Evolutionary conservation across 2,797 vertebrate genomes (phyloP), one percentile per base, ranked within the genome.

Genomic region (Loris lydekkerianus): DNA sequence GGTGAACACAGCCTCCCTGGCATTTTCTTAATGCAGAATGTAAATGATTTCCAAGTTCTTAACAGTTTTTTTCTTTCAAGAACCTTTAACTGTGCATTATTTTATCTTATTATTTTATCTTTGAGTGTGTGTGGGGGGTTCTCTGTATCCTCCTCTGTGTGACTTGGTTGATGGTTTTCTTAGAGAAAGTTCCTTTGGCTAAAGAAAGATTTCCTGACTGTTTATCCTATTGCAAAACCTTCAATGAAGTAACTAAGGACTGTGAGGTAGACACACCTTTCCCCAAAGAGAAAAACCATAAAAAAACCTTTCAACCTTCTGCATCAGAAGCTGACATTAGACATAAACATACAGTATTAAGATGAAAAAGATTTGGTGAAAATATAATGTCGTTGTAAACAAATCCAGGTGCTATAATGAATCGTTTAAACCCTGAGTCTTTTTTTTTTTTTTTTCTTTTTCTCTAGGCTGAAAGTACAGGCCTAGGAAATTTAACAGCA

Each of bases 81-180:
- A 80, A 69, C 83, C 14, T 40, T 49, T 13, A 80, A 53, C 15
- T 10, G 13, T 60, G 10, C 2, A 23, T 67, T 78, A 87, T 73
- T 27, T 86, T 69, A 53, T 53, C 49, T 53, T 53, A 53, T 53
- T 53, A 53, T 94, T 78, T 29, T 75, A 63, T 80, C 15, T 76
- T 53, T 0, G 23, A 6, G 13, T n/a, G 0, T 11, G n/a, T n/a
- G 2, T 9, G n/a, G 1, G 1, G n/a, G 49, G 1, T 65, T 15
- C 9, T 80, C 29, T 91, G 11, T 83, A 29, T 10, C 15, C 5
- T 43, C 27, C 21, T 83, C 40, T 86, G 3, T 89, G 11, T 84
- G 10, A 75, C 69, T 82, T 78, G 25, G 17, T 82, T 75, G 29
- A 81, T 49, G 6, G 3, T 95, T 81, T 83, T n/a, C 29, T 67